Evolutionary conservation across 2,113 vertebrate species (phyloP), one percentile per base, ranked within the genome.

Genomic region (Festucalex cinctus): DNA sequence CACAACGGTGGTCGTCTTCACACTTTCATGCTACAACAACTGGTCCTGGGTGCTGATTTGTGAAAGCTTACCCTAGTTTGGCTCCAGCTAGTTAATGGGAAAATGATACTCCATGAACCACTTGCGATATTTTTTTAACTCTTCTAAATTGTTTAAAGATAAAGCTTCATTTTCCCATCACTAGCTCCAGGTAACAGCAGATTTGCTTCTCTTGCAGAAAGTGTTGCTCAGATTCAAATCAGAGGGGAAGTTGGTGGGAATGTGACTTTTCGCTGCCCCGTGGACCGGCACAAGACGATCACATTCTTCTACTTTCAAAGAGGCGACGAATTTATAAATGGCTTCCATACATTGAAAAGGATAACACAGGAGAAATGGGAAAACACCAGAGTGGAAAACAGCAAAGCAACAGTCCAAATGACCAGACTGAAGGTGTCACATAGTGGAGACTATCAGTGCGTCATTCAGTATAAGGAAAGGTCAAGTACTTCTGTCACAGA

Each of bases 401-500:
- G 3, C 0, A 16, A n/a, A 0, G n/a, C 1, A 16, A 1, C 9
- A 2, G 46, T 89, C 10, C 5, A 46, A 9, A 78, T 89, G 57
- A 3, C 2, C 7, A 0, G 1, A 0, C 26, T 89, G 44, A 81
- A 72, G 0, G 0, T 72, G 1, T 78, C 76, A 1, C 57, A 87
- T 6, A 14, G 0, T 0, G 82, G 85, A 0, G 0, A 0, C 0
- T 89, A 87, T 20, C 0, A 0, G 0, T 87, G 81, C 35, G 0
- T 2, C 4, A 20, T 81, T 4, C 0, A 0, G 1, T 73, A 78
- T 56, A 4, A 0, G 0, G 3, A 0, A 2, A 1, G 0, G 0
- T 0, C 0, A 0, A 0, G 0, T 0, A 0, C 7, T 1, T 0
- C 0, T 0, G 0, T 5, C 0, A 1, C 0, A 0, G 0, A 0